Evolutionary conservation across 2,888 invertebrate species (phyloP).

Genomic region (Quadroppia sp.): DNA sequence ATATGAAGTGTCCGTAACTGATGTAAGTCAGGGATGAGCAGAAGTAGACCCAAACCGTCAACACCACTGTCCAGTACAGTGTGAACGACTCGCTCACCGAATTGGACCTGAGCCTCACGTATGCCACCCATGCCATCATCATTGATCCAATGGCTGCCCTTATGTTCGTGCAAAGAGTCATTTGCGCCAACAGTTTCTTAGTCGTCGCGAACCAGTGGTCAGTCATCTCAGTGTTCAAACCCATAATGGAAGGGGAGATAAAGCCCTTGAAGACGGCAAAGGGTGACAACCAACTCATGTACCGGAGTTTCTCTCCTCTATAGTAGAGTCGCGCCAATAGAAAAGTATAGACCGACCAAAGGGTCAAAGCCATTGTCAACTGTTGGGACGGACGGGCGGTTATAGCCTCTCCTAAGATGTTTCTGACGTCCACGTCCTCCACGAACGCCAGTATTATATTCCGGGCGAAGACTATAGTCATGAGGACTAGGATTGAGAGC

Average conservation of each 20-base stretch:
- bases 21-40: conserved; percentile 34
- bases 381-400: conserved; percentile 38
- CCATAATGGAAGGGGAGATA: conserved; percentile 35
- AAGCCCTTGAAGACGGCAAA: conserved; percentile 41
- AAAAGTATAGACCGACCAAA: conserved; percentile 39
- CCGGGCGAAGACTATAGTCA: conserved; percentile 31
- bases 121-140: conserved; percentile 38
- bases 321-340: conserved; percentile 32
- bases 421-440: conserved; percentile 4
- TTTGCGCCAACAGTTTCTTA: conserved; percentile 34
- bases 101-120: conserved; percentile 14
- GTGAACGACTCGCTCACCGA: neutral
- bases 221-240: conserved; percentile 36
- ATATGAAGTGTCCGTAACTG: conserved; percentile 32
- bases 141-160: conserved; percentile 35
- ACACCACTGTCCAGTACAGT: conserved; percentile 19
- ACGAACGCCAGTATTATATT: conserved; percentile 36
- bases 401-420: conserved; percentile 33
- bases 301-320: conserved; percentile 27
- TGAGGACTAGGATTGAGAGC: neutral
- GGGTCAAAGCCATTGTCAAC: conserved; percentile 39
- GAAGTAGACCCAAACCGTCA: conserved; percentile 35
- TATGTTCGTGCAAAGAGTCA: neutral
- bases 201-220: conserved; percentile 39
- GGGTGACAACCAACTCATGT: conserved; percentile 37